Evolutionary conservation across 1,140 invertebrate species (phyloP).

Genomic region (Plectrocnemia conspersa): DNA sequence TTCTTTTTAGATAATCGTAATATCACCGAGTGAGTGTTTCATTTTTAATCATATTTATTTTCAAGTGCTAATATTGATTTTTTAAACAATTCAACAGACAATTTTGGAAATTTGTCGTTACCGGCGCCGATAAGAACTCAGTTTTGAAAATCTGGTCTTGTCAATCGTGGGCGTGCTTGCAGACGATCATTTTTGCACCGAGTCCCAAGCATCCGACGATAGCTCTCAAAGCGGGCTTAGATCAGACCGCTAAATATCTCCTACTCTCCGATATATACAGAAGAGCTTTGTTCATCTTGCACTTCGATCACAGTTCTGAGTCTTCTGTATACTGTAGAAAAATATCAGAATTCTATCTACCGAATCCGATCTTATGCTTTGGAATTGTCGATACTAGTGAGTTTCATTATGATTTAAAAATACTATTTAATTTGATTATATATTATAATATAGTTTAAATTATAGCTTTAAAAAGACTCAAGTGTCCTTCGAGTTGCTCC

Average conservation of each 20-base stretch:
- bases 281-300: conserved; percentile 71
- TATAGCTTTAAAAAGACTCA: conserved; percentile 40
- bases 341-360: conserved; percentile 77
- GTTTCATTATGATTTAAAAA: conserved; percentile 29
- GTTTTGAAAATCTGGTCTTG: conserved; percentile 94
- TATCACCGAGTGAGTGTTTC: conserved; percentile 70
- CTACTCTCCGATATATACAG: conserved; percentile 79
- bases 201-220: conserved; percentile 39
- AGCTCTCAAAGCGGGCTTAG: conserved; percentile 73
- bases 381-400: conserved; percentile 74
- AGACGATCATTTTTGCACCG: conserved; percentile 72
- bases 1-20: conserved; percentile 92
- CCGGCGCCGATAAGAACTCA: conserved; percentile 82
- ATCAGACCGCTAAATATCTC: conserved; percentile 76
- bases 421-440: background rate
- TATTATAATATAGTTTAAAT: background rate
- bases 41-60: conserved; percentile 13
- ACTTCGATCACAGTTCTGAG: conserved; percentile 50
- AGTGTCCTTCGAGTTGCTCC: conserved; percentile 45
- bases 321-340: conserved; percentile 51
- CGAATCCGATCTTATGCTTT: conserved; percentile 80
- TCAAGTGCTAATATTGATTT: background rate
- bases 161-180: conserved; percentile 86
- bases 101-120: conserved; percentile 93
- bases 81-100: conserved; percentile 65